A percentile compares a stretch with the other conserved stretches of the same genome.
Conservation (phyloP, 2,113 vertebrate species). For the Dissostichus mawsoni region DNA sequence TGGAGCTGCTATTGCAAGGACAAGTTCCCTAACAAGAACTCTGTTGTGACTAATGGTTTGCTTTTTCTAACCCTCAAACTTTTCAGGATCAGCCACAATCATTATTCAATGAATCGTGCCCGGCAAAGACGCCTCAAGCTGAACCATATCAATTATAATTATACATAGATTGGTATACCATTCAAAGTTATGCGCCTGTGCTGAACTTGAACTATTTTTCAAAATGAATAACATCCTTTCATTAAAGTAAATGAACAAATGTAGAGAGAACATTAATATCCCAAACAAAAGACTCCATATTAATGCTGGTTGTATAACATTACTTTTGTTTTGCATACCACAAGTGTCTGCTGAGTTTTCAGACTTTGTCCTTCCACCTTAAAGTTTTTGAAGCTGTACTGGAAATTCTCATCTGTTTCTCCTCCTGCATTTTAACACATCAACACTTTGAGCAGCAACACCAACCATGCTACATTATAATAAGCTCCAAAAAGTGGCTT, state of each 20-base stretch:
- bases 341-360: background rate
- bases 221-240: background rate
- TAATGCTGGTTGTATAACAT: background rate
- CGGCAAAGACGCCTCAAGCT: background rate
- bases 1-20: slow-evolving; percentile 25
- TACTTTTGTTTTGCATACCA: background rate
- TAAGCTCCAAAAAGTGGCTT: background rate
- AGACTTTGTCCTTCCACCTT: background rate
- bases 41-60: slow-evolving; percentile 12
- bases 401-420: background rate
- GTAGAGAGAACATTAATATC: background rate
- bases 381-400: background rate
- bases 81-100: slow-evolving; percentile 2
- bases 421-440: background rate
- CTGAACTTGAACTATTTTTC: background rate
- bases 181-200: background rate
- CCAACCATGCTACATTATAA: background rate
- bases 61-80: slow-evolving; percentile 35
- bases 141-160: background rate
- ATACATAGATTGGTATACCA: background rate
- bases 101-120: background rate
- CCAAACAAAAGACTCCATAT: background rate
- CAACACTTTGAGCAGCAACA: slow-evolving; percentile 7
- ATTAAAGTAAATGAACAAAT: slow-evolving; percentile 5
- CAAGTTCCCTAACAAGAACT: background rate